Base-by-base conservation (phyloP, 1,140 invertebrate species). In the Sesamia nonagrioides region DNA sequence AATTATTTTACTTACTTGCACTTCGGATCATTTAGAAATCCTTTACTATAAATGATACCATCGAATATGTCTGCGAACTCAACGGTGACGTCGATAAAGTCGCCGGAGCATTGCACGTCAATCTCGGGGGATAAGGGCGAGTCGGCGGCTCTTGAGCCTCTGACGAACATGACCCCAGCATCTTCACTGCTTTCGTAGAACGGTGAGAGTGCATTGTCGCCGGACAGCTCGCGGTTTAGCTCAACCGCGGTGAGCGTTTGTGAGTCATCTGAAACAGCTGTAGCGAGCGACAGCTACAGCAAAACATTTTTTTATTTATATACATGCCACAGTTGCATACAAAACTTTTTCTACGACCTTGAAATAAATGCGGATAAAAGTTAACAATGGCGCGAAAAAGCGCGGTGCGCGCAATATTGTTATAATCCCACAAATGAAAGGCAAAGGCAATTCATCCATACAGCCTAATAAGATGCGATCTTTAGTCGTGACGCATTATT, bases 31-130 rank as follows among this genome's bases (percentile, higher is more conserved):
- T 95, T 95, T 82, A 96, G 96, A 78, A 96, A 95, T 13, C 97
- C 97, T 86, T 97, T 97, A 82, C 97, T 97, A 94, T 97, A 97
- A 40, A 97, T 96, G 17, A 97, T 95, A n/a, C 97, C 97, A 79
- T 97, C 95, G 82, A 97, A 97, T 1, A 96, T 91, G 52, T 95
- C 95, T 4, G 96, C 93, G 86, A 97, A 97, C 35, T 96, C 95
- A 0, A 97, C 94, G 40, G 95, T 95, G 2, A 97, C 97, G 42
- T 95, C 92, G 84, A 97, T 97, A 15, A 93, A 96, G 4, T 92
- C 90, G 6, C 91, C 91, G 6, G 95, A 95, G 83, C 97, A 97
- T 86, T 96, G 95, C 0, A 97, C 97, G 78, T 97, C 95, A n/a
- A 97, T 95, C 6, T 94, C 93, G 0, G 93, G 93, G 1, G 91